Conservation (phyloP, 2,113 vertebrate genomes). For the Mormyrus iriodes region DNA sequence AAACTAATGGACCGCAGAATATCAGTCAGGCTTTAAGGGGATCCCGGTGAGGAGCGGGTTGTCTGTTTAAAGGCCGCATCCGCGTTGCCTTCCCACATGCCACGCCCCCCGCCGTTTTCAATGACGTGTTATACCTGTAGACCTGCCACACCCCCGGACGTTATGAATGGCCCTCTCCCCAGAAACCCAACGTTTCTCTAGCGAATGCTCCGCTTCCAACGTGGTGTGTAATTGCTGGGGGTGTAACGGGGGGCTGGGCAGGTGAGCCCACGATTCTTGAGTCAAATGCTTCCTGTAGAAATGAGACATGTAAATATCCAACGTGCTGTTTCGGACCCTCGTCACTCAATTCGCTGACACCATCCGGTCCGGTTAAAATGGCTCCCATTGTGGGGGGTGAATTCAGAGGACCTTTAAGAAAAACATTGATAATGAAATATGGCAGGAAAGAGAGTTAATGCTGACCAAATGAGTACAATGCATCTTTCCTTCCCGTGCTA, state of each 20-base stretch:
- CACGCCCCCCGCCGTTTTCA: background rate
- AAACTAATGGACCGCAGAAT: constrained; percentile 47
- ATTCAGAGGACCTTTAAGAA: background rate
- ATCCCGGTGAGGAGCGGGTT: constrained; percentile 39
- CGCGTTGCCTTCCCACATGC: background rate
- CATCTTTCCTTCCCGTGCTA: background rate
- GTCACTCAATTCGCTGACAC: background rate
- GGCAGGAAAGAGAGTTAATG: background rate
- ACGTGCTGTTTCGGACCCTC: constrained; percentile 20
- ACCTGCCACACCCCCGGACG: background rate
- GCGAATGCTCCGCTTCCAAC: background rate
- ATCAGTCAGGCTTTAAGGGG: constrained; percentile 44
- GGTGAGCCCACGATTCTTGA: constrained; percentile 4
- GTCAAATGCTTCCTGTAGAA: constrained; percentile 18
- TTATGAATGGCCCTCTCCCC: constrained; percentile 5
- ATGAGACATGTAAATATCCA: constrained; percentile 29
- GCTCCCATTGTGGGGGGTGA: background rate
- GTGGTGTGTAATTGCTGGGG: constrained; percentile 18
- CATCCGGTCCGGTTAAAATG: background rate
- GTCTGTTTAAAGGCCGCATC: background rate
- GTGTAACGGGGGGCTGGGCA: constrained; percentile 7
- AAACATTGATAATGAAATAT: background rate
- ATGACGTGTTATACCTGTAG: background rate
- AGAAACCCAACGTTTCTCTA: background rate
- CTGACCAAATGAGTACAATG: background rate